Base-by-base conservation (phyloP, 2,797 vertebrate species). In the Silurus aristotelis region DNA sequence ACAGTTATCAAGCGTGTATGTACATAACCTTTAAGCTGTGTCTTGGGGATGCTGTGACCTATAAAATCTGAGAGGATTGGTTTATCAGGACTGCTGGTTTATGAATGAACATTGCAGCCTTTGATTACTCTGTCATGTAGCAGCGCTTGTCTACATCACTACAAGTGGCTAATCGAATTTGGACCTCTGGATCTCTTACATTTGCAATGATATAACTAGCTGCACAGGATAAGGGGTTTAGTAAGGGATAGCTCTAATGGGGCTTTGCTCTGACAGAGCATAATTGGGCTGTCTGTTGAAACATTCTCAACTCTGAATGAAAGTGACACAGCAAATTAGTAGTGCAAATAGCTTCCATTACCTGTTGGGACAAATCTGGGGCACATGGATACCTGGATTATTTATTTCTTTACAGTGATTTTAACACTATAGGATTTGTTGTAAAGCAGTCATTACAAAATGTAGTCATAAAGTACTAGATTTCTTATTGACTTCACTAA, bases 271-370 rank as follows among this genome's bases (percentile, higher is more conserved):
- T 78, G 84, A 89, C 88, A 87, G 84, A 87, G 84, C 88, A 87
- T 90, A 93, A 93, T 89, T 90, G 89, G 89, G 82, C 88, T 82
- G 82, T 90, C 89, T 90, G 88, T 92, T 89, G 90, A 84, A 89
- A 91, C 66, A 88, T 89, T 88, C 88, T 91, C 87, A 87, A 88
- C 87, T 89, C 86, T 70, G 80, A 83, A 87, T 56, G 48, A 84
- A 87, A 83, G 84, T 88, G 86, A 85, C 83, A 22, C 76, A 27
- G 80, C 87, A 83, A 89, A 84, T 89, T 90, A 90, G 84, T 87
- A 87, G 78, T 87, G 72, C 55, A 87, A 89, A 86, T 86, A 75
- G 84, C 85, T 83, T 91, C 84, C 87, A 85, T 87, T 88, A 88
- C 85, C 85, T 88, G 88, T 64, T 80, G 82, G 73, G 86, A 87